A percentile compares a stretch with the other conserved stretches of the same genome.
Evolutionary conservation across 2,888 invertebrate species (phyloP).

Genomic region (Nipponacmea schrenckii): DNA sequence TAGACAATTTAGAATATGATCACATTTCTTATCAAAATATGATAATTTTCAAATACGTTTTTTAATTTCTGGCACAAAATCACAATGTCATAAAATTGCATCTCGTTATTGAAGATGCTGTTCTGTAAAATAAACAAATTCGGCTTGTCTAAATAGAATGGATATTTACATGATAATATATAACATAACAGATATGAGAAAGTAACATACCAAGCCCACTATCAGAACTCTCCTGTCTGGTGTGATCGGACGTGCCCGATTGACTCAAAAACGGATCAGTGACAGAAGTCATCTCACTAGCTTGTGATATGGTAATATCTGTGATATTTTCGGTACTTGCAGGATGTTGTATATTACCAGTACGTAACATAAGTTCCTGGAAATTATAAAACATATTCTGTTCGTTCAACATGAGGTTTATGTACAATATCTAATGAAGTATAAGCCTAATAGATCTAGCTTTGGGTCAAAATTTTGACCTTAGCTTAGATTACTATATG

Average conservation of each 20-base stretch:
- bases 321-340: conserved; percentile 17
- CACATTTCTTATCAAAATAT: no score
- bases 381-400: conserved; percentile 11
- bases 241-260: conserved; percentile 76
- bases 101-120: no score
- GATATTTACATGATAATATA: no score
- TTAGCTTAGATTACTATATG: no score
- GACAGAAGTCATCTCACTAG: conserved; percentile 55
- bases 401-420: conserved; percentile 6
- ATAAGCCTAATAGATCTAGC: no score
- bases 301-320: conserved; percentile 26
- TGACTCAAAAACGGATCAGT: conserved; percentile 62
- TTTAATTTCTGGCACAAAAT: no score
- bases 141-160: no score
- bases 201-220: conserved; percentile 81
- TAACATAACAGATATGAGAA: neutral
- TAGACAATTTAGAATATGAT: no score
- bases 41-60: no score
- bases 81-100: no score
- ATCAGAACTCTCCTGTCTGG: conserved; percentile 93
- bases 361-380: conserved; percentile 38
- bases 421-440: neutral
- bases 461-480: no score
- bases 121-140: no score
- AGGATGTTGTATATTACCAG: conserved; percentile 20